phyloP scores from a whole-genome alignment of 1,140 invertebrate genomes.

The Neodiprion fabricii region DNA sequence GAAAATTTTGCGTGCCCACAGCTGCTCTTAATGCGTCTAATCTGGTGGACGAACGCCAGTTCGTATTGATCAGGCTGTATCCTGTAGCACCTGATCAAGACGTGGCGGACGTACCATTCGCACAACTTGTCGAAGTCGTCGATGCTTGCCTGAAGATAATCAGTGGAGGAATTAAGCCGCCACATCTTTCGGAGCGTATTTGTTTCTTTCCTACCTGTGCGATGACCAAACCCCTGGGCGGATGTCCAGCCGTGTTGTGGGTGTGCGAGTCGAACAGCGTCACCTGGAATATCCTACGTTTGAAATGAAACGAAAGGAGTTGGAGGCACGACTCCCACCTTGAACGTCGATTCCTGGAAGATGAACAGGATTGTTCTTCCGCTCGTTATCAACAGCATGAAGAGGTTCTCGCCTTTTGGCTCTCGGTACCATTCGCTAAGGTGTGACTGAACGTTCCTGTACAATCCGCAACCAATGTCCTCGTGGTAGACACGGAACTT shows the following conservation, averaged over 20 bases:
- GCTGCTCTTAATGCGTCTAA: too few species aligned
- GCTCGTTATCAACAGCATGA: constrained; percentile 56
- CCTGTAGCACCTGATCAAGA: constrained; percentile 48
- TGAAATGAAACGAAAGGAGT: neutral
- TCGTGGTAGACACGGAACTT: constrained; percentile 51
- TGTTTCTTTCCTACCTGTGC: constrained; percentile 44
- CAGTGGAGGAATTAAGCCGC: neutral
- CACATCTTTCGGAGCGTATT: neutral
- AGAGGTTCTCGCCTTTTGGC: constrained; percentile 46
- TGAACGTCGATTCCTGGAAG: constrained; percentile 51
- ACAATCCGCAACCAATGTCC: constrained; percentile 43
- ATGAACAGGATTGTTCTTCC: constrained; percentile 56
- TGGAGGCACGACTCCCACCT: constrained; percentile 35
- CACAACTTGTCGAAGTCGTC: constrained; percentile 46
- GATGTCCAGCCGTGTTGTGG: constrained; percentile 37
- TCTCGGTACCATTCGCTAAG: constrained; percentile 47
- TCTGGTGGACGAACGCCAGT: constrained; percentile 52
- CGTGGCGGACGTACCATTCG: constrained; percentile 47
- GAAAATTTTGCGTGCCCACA: too few species aligned
- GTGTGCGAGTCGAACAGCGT: constrained; percentile 56
- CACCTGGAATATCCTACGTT: constrained; percentile 32
- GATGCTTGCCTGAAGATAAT: constrained; percentile 37
- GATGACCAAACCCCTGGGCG: constrained; percentile 49
- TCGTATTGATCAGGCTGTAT: constrained; percentile 47
- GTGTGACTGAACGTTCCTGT: constrained; percentile 45